Base-by-base conservation (phyloP, 2,888 invertebrate genomes). In the Stramonita haemastoma region DNA sequence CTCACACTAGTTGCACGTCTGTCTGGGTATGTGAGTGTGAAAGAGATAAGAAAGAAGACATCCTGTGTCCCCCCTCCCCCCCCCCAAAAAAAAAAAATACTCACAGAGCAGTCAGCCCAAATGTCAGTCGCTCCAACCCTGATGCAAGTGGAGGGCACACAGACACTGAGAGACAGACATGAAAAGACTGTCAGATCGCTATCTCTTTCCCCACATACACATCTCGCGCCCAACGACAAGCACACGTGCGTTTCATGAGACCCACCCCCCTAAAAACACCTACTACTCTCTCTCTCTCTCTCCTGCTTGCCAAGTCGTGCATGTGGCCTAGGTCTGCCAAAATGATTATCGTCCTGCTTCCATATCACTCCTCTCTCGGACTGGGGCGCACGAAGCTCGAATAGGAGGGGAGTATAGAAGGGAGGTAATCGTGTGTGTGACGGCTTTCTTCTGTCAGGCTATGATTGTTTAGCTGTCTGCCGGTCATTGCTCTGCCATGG, bases 361-460 rank as follows among this genome's bases (percentile, higher is more conserved):
- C 17, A 66, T 66, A 66, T 66, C 66, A 66, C 26, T 66, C 66
- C 46, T 46, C 66, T 66, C 66, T 66, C 66, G 66, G 17, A 26
- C 66, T 66, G 22, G 66, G 19, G 66, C 66, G 66, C 19, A 19
- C 17, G 66, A 66, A 66, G 66, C 66, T 66, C 66, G 66, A 15
- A 19, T 26, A 66, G 17, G 66, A 66, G 66, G 66, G 66, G 66
- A 17, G 66, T 46, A 46, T 46, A 46, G 46, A 46, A 46, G 66
- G 66, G 66, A 66, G 66, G 66, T 66, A 66, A 66, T 66, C 66
- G 66, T 66, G 66, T 66, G 66, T 66, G 66, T 66, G 66, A 66
- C 66, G 66, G 46, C 46, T 46, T 46, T 15, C 66, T 66, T 26
- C 22, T 26, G 66, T 26, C 26, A 66, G 66, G 66, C 26, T 19